These are phyloP conservation scores for Muscidifurax raptorellus DNA, from an alignment of 1,140 invertebrate genomes.

Conservation along the genomic window DNA sequence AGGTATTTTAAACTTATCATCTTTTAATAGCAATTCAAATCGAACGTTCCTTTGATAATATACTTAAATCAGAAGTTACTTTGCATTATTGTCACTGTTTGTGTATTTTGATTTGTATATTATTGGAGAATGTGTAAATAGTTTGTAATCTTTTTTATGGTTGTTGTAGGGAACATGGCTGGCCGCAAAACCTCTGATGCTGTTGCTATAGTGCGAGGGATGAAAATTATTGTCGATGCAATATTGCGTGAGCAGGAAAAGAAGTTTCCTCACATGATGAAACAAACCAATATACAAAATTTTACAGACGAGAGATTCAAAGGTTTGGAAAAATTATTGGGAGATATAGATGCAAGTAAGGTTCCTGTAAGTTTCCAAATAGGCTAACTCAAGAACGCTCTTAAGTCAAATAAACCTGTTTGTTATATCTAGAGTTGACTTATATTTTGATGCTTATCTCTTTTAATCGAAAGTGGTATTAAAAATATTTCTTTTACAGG, in stretches of 20 bases:
- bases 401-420: conserved; percentile 35
- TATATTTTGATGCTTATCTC: not conserved
- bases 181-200: conserved; percentile 66
- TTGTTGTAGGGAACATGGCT: conserved; percentile 61
- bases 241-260: conserved; percentile 66
- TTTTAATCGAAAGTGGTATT: not conserved
- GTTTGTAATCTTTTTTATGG: not conserved
- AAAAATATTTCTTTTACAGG: conserved; percentile 56
- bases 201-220: conserved; percentile 66
- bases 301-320: conserved; percentile 60
- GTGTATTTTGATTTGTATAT: not conserved
- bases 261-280: conserved; percentile 58
- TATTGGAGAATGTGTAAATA: not conserved
- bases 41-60: not conserved
- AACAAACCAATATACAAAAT: conserved; percentile 64
- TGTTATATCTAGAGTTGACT: conserved; percentile 29
- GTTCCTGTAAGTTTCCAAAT: conserved; percentile 71
- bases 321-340: conserved; percentile 59
- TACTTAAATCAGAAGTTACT: not conserved
- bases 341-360: conserved; percentile 70
- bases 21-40: not conserved
- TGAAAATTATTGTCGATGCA: conserved; percentile 64
- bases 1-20: not conserved
- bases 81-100: not conserved
- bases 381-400: conserved; percentile 32